A percentile compares a stretch with the other conserved stretches of the same genome.
Conservation (phyloP, 2,888 invertebrate genomes). For the Drosophila rubida region DNA sequence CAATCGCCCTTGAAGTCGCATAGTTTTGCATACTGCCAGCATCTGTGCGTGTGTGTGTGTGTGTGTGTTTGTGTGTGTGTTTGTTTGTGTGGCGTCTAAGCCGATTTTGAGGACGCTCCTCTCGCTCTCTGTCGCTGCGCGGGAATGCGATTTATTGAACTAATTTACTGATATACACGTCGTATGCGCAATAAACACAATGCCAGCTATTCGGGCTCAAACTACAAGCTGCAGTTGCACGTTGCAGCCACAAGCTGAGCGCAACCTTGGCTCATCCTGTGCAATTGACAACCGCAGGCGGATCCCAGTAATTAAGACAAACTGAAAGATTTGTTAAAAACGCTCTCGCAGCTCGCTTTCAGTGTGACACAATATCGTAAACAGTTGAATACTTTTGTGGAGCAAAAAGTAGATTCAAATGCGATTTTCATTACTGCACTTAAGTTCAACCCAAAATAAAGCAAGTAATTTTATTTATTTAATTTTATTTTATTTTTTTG, state of each 20-base stretch:
- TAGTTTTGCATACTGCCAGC: constrained; percentile 22
- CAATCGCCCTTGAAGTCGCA: constrained; percentile 31
- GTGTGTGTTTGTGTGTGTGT: constrained; percentile 7
- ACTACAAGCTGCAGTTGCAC: neutral
- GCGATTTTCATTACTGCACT: too few relatives aligned
- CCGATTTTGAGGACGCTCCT: constrained; percentile 45
- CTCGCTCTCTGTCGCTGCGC: neutral
- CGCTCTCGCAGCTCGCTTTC: too few relatives aligned
- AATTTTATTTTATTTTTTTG: too few relatives aligned
- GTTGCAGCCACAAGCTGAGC: neutral
- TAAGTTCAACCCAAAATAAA: too few relatives aligned
- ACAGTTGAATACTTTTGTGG: too few relatives aligned
- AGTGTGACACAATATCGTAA: too few relatives aligned
- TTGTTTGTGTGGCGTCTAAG: constrained; percentile 42
- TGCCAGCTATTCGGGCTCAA: neutral
- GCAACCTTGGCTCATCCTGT: neutral
- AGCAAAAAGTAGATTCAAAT: too few relatives aligned
- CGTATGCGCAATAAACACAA: neutral
- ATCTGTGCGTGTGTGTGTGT: constrained; percentile 12
- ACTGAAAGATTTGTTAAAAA: neutral
- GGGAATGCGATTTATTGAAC: constrained; percentile 20
- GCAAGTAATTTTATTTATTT: too few relatives aligned
- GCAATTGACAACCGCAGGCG: neutral
- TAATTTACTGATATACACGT: constrained; percentile 29
- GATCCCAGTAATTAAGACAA: neutral